These are phyloP conservation scores for Drosophila pandora DNA, from an alignment of 1,140 invertebrate species.

Conservation along the genomic window DNA sequence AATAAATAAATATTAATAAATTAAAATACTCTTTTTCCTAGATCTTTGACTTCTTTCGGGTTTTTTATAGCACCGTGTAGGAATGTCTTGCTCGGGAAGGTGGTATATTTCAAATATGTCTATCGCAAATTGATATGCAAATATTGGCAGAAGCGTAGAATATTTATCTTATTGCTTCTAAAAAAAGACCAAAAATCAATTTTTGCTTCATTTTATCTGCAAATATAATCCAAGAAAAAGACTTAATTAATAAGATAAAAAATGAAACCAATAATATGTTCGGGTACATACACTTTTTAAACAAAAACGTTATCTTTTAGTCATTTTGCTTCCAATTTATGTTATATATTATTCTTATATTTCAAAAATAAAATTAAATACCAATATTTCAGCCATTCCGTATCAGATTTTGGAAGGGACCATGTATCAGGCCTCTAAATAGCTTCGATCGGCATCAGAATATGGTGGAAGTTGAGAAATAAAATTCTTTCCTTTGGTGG, in stretches of 20 bases:
- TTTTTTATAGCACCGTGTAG: background rate
- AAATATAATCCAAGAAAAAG: background rate
- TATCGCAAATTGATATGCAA: background rate
- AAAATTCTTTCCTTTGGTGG: no score
- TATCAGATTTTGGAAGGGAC: no score
- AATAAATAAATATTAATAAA: background rate
- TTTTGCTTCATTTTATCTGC: background rate
- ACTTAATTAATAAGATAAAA: background rate
- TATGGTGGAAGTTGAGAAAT: no score
- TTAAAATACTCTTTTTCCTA: background rate
- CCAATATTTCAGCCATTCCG: no score
- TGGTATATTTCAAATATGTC: slow-evolving; percentile 1
- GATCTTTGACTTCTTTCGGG: no score
- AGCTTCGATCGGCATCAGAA: no score
- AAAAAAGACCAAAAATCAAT: background rate
- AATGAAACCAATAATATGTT: background rate
- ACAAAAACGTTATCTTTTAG: no score
- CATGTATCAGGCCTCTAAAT: no score
- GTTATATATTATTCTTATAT: no score
- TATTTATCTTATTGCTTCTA: background rate
- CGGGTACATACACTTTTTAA: background rate
- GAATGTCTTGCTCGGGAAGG: slow-evolving; percentile 1
- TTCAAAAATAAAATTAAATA: no score
- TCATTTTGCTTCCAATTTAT: no score
- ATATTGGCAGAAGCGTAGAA: background rate